Percentiles rank a stretch among this genome's conserved stretches.
phyloP scores from a whole-genome alignment of 2,113 vertebrate genomes.

The Sinocyclocheilus rhinocerous region DNA sequence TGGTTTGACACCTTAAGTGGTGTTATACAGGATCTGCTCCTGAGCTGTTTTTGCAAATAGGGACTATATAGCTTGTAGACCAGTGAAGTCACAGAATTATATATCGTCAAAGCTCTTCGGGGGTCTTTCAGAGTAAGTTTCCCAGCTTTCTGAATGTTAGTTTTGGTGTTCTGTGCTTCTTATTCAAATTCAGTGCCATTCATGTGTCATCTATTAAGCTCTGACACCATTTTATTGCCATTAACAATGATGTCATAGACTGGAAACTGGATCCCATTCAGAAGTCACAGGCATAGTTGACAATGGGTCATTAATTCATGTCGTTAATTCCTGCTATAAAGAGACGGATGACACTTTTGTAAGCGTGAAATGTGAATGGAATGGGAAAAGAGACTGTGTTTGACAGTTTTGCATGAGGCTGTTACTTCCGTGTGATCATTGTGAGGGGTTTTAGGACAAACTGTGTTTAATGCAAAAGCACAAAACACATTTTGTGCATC shows the following conservation, averaged over 20 bases:
- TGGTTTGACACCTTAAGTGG: slow-evolving; percentile 9
- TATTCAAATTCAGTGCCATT: slow-evolving; percentile 19
- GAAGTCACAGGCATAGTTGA: slow-evolving; percentile 45
- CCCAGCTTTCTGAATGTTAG: neutral
- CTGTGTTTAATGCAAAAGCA: neutral
- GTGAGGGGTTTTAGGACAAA: neutral
- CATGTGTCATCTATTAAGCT: slow-evolving; percentile 39
- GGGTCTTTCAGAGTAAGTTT: neutral
- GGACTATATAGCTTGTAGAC: neutral
- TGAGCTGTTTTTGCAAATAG: neutral
- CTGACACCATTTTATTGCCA: slow-evolving; percentile 53
- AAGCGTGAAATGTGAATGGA: slow-evolving; percentile 41
- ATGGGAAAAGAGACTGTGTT: slow-evolving; percentile 47
- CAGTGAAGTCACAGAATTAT: neutral
- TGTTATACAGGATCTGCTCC: neutral
- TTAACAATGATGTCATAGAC: slow-evolving; percentile 55
- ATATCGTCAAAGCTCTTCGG: neutral
- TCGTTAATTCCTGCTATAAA: slow-evolving; percentile 55
- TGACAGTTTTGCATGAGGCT: slow-evolving; percentile 9
- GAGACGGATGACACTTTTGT: slow-evolving; percentile 47
- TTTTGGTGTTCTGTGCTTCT: neutral
- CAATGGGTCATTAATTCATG: slow-evolving; percentile 57
- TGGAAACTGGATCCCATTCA: slow-evolving; percentile 45
- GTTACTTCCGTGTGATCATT: slow-evolving; percentile 30
- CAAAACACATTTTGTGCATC: neutral